Conservation (phyloP, 2,797 vertebrate genomes). For the Lepus townsendii region DNA sequence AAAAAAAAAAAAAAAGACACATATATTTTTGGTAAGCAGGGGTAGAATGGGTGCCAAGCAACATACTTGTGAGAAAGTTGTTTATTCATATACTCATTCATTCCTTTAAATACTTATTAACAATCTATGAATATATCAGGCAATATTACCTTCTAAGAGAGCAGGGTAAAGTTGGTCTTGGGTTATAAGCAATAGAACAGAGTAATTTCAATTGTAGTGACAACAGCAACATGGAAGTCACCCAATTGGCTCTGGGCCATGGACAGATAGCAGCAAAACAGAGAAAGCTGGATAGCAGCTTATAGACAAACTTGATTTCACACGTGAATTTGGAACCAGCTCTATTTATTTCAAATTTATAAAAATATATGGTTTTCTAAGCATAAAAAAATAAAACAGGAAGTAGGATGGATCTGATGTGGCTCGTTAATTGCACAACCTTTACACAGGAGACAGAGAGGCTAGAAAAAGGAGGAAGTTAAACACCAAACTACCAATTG, state of each 20-base stretch:
- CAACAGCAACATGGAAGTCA: neutral
- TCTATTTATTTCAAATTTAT: slow-evolving; percentile 60
- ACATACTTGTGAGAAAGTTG: neutral
- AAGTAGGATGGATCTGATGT: neutral
- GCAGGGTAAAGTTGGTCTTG: neutral
- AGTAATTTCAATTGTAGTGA: neutral
- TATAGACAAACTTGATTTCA: slow-evolving; percentile 16
- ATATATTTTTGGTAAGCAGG: neutral
- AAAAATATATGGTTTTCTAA: slow-evolving; percentile 61
- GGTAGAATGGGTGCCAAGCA: neutral
- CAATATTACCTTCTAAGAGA: neutral
- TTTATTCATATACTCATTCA: neutral
- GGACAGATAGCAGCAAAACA: neutral
- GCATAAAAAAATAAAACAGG: slow-evolving; percentile 44
- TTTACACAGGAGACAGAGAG: neutral
- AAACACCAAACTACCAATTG: neutral
- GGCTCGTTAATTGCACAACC: neutral
- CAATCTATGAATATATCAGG: neutral
- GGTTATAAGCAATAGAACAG: neutral
- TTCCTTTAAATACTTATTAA: slow-evolving; percentile 28
- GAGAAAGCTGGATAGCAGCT: neutral
- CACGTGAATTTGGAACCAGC: neutral
- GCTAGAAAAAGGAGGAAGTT: neutral
- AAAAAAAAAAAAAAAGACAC: neutral
- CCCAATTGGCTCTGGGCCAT: neutral